Percentiles rank a stretch among this genome's conserved stretches.
These are phyloP conservation scores for Phodopus roborovskii DNA, from an alignment of 2,113 vertebrate species.

Conservation along the genomic window DNA sequence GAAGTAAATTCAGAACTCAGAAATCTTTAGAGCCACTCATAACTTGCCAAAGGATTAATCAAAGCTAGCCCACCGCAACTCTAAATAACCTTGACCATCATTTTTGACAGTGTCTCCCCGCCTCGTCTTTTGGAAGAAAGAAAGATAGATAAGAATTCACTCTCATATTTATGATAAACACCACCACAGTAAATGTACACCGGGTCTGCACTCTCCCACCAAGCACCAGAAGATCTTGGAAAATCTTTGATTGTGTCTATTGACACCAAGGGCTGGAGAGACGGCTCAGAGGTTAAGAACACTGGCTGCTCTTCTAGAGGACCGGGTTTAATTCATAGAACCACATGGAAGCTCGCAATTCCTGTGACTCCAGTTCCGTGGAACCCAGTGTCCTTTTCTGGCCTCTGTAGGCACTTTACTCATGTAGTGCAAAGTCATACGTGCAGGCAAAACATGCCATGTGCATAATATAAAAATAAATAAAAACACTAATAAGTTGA, in stretches of 20 bases:
- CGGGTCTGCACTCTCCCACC: not conserved
- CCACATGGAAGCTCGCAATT: too few relatives aligned
- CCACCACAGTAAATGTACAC: not conserved
- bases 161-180: not conserved
- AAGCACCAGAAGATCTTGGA: not conserved
- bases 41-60: not conserved
- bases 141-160: not conserved
- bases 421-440: too few relatives aligned
- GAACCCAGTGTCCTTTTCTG: not conserved
- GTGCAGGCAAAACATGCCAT: too few relatives aligned
- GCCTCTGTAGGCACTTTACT: not conserved
- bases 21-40: not conserved
- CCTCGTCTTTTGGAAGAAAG: slow-evolving; percentile 20
- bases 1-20: slow-evolving; percentile 27
- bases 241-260: not conserved
- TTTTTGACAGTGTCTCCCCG: not conserved
- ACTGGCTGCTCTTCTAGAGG: not conserved
- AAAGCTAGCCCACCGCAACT: not conserved
- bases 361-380: not conserved
- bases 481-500: not conserved
- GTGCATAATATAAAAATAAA: not conserved
- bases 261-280: not conserved
- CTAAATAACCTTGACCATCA: not conserved
- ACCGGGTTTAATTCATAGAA: not conserved
- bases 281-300: not conserved